These are phyloP conservation scores for Malachius bipustulatus DNA, from an alignment of 2,888 invertebrate genomes.

Conservation along the genomic window DNA sequence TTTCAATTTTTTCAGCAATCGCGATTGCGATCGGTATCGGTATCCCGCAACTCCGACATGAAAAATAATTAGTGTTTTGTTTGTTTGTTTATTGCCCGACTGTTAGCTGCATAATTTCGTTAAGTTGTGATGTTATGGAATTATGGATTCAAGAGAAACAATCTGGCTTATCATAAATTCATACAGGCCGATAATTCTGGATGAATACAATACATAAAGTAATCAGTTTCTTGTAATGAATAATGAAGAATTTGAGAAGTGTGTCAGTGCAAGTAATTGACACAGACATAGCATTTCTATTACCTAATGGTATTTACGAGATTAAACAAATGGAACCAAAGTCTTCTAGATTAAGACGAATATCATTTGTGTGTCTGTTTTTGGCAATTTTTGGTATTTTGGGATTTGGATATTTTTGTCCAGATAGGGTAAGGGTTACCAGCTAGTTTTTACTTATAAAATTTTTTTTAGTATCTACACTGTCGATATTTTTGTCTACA, in stretches of 20 bases:
- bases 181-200: background rate
- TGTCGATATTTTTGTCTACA: constrained; percentile 25
- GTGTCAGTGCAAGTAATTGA: constrained; percentile 70
- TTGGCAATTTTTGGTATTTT: constrained; percentile 77
- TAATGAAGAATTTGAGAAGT: constrained; percentile 41
- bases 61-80: no score
- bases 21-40: no score
- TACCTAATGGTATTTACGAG: constrained; percentile 68
- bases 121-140: no score
- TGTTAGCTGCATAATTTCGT: no score
- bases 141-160: no score
- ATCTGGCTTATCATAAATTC: no score
- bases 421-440: constrained; percentile 57
- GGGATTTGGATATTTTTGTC: constrained; percentile 82
- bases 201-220: constrained; percentile 1
- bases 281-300: constrained; percentile 68
- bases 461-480: constrained; percentile 9
- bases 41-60: no score
- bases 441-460: background rate
- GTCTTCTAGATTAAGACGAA: constrained; percentile 65
- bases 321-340: constrained; percentile 76
- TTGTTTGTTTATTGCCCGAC: no score
- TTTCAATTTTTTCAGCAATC: no score
- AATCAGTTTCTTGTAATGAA: constrained; percentile 25
- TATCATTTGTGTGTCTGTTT: constrained; percentile 69